Base-by-base conservation (phyloP, 2,888 invertebrate species). In the Tipula helvola region DNA sequence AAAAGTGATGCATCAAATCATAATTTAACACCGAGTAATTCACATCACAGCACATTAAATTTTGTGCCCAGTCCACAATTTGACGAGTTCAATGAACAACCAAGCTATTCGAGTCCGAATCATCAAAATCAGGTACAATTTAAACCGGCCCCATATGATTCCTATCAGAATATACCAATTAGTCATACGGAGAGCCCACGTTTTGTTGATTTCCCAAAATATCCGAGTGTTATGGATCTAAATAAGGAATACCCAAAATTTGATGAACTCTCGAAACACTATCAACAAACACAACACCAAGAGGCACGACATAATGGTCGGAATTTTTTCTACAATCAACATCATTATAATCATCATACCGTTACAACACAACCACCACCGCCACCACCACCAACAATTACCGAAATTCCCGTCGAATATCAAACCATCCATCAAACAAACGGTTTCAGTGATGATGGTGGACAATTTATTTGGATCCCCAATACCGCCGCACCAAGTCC, bases 41-140 rank as follows among this genome's bases (percentile, higher is more conserved):
- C 36, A 16, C 84, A 84, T 16, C 36, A 16, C 16, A 84, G 84
- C 10, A 8, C 84, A 16, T 39, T 84, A 84, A 86, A 86, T 57
- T 86, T 86, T 86, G 57, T 86, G 36, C 86, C 86, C n/a, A 52
- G 52, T 36, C 52, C 52, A n/a, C 86, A 86, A 18, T 57, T 86
- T 3, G 52, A 52, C n/a, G 5, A 16, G 7, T 52, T 3, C 13
- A 57, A 86, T 57, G 52, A 52, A 28, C 28, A 28, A 18, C 44
- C 42, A 42, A 28, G 28, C 13, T 44, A 36, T 36, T 7, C 86
- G n/a, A n/a, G 28, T 8, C 39, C 36, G 8, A 36, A 84, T 84
- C 28, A 28, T 28, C 36, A 84, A 39, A n/a, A 84, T 13, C n/a
- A 39, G 36, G 42, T 10, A 8, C 28, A 18, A 42, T 13, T 16